Percentiles rank a stretch among this genome's conserved stretches.
phyloP scores from a whole-genome alignment of 2,888 invertebrate genomes.

The Sericinus montela region DNA sequence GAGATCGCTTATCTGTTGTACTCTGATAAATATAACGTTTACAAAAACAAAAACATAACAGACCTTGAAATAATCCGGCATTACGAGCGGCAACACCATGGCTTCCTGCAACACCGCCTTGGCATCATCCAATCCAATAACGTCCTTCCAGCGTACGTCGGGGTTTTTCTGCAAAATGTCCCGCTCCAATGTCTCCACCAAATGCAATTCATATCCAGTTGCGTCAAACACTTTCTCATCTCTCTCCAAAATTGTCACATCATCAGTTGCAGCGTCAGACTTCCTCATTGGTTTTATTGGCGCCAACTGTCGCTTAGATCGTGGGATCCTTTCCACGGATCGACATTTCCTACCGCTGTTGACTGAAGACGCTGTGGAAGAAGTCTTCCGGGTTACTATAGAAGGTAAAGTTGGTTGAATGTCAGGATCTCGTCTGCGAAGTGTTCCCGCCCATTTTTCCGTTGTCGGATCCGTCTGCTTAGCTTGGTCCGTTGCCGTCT shows the following conservation, averaged over 20 bases:
- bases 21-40: no score
- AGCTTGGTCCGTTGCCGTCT: constrained; percentile 41
- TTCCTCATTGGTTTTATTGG: constrained; percentile 61
- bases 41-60: not conserved
- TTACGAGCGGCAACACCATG: constrained; percentile 90
- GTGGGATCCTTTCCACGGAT: constrained; percentile 66
- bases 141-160: constrained; percentile 89
- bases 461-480: constrained; percentile 68
- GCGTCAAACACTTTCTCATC: constrained; percentile 81
- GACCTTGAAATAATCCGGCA: constrained; percentile 93
- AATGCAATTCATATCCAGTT: constrained; percentile 85
- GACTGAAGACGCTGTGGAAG: constrained; percentile 72
- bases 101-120: constrained; percentile 91
- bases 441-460: constrained; percentile 84
- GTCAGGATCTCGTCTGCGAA: constrained; percentile 82
- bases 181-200: constrained; percentile 90
- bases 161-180: constrained; percentile 91
- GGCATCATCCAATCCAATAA: constrained; percentile 86
- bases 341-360: constrained; percentile 60
- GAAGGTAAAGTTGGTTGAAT: constrained; percentile 82
- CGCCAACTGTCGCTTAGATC: constrained; percentile 45
- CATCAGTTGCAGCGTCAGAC: constrained; percentile 56
- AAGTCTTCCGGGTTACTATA: constrained; percentile 70
- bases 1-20: no score
- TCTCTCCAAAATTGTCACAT: constrained; percentile 53